Conservation (phyloP, 1,140 invertebrate genomes). For the Octopus bimaculoides region DNA sequence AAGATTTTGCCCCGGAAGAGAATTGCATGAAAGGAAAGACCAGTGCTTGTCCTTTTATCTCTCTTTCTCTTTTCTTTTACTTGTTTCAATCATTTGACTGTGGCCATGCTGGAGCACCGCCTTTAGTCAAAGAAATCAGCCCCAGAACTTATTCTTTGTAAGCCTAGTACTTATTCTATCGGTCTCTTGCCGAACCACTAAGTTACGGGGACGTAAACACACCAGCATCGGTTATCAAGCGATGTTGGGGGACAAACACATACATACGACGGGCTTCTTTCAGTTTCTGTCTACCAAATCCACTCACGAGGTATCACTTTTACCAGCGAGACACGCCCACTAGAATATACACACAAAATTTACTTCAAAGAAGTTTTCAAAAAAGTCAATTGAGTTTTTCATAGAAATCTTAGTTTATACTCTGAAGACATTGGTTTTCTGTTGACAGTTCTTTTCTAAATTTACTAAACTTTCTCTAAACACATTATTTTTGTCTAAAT, state of each 20-base stretch:
- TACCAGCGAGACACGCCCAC: too few species aligned
- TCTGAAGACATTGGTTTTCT: not conserved
- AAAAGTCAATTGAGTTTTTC: not conserved
- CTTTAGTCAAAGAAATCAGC: not conserved
- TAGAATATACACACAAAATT: too few species aligned
- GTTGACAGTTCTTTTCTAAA: not conserved
- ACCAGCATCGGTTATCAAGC: not conserved
- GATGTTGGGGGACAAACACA: too few species aligned
- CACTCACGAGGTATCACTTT: too few species aligned
- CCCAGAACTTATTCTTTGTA: not conserved
- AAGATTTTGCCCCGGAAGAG: not conserved
- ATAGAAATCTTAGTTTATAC: not conserved
- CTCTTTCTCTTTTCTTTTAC: not conserved
- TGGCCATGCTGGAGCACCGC: not conserved
- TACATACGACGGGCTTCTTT: too few species aligned
- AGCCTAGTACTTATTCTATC: not conserved
- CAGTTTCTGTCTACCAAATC: too few species aligned
- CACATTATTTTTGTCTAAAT: not conserved
- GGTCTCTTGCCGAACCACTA: not conserved
- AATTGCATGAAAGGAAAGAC: not conserved
- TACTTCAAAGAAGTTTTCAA: too few species aligned
- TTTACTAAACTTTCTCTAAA: not conserved
- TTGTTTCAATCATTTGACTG: not conserved
- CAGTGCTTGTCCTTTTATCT: not conserved
- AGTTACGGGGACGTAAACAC: not conserved